Conservation (phyloP, 2,888 invertebrate genomes). For the Tetramorium bicarinatum region DNA sequence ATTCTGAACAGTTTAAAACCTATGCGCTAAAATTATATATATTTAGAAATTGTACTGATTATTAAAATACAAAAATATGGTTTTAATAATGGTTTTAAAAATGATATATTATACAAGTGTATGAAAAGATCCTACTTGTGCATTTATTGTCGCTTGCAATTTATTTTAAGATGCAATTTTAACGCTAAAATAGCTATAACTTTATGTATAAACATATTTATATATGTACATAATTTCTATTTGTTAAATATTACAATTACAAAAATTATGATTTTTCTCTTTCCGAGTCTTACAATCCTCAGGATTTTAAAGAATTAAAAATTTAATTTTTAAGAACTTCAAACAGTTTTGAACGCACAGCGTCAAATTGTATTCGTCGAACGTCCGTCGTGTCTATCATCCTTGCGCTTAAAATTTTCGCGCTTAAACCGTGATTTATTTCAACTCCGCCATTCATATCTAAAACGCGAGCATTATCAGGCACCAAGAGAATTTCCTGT, state of each 20-base stretch:
- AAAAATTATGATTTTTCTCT: neutral
- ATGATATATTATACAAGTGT: neutral
- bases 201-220: neutral
- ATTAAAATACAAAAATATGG: neutral
- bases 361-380: constrained; percentile 28
- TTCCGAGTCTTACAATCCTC: neutral
- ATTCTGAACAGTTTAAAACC: neutral
- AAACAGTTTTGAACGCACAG: neutral
- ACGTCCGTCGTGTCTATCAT: constrained; percentile 17
- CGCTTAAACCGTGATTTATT: constrained; percentile 31
- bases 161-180: neutral
- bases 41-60: neutral
- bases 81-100: neutral
- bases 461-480: constrained; percentile 21
- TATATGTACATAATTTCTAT: neutral
- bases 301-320: neutral
- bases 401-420: neutral
- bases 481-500: constrained; percentile 22
- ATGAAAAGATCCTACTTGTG: neutral
- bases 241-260: neutral
- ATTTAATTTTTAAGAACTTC: neutral
- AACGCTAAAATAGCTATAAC: neutral
- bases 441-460: constrained; percentile 17
- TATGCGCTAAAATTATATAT: neutral
- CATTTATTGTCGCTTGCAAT: neutral